Base-by-base conservation (phyloP, 2,113 vertebrate genomes). In the Phainopepla nitens region DNA sequence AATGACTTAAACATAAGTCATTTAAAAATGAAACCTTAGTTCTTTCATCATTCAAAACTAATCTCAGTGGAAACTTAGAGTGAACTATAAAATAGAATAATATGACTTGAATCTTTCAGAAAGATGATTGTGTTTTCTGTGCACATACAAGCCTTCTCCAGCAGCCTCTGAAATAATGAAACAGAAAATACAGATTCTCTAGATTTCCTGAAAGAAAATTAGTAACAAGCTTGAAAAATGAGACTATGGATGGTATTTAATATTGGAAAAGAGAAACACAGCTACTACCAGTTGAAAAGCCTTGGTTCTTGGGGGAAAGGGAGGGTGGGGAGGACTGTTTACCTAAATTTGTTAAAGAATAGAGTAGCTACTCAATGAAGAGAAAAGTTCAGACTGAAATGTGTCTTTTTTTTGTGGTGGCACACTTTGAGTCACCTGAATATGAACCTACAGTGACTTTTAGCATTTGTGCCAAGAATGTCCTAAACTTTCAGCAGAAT, bases 231-330 rank as follows among this genome's bases (percentile, higher is more conserved):
- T 75, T 57, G 66, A 78, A 70, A 93, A 78, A 79, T n/a, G 4
- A 58, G 7, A 25, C 13, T 31, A 6, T 6, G 25, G 14, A 49
- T 51, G 23, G 1, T 36, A 31, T 77, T 49, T 42, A 25, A 84
- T 73, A 44, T 19, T 0, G 3, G 18, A 50, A 64, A 50, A 68
- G 25, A 68, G 15, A 66, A 50, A 68, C 4, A 3, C 4, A 6
- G 13, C 19, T 33, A 29, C 4, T 47, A 31, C 0, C 3, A 60
- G 6, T 2, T 69, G 8, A 33, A 81, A 65, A 33, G 25, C 9
- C 6, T 68, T 35, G 31, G 1, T 9, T n/a, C 7, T 20, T 47
- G 5, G 7, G 3, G 13, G 3, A 25, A 22, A 57, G 3, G 14
- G 4, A 27, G 13, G 3, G 10, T 15, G 16, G 17, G 3, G 2